Conservation (phyloP, 2,888 invertebrate species). For the Megamerina dolium region DNA sequence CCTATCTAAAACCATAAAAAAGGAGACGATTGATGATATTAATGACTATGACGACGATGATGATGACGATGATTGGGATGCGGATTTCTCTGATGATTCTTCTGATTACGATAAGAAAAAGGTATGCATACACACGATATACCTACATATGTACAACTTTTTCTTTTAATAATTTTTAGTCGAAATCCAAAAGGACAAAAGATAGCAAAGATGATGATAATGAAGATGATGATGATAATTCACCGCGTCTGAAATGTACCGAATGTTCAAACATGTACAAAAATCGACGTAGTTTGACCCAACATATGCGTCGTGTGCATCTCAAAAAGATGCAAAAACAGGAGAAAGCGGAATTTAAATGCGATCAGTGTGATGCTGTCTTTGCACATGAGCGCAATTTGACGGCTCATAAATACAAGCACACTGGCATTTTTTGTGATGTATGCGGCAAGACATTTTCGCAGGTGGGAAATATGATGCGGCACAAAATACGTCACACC, state of each 20-base stretch:
- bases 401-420: constrained; percentile 37
- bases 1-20: no score
- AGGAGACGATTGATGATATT: no score
- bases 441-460: constrained; percentile 41
- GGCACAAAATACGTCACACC: constrained; percentile 40
- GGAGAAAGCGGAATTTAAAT: constrained; percentile 23
- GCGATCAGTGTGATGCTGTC: constrained; percentile 32
- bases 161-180: constrained; percentile 8
- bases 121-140: constrained; percentile 9
- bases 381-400: constrained; percentile 35
- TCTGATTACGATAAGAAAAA: constrained; percentile 4
- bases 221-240: no score
- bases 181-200: constrained; percentile 8
- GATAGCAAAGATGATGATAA: no score
- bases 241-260: no score
- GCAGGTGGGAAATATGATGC: constrained; percentile 40
- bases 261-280: no score
- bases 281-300: constrained; percentile 32
- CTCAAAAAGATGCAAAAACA: constrained; percentile 11
- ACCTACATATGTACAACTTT: background rate
- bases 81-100: constrained; percentile 9
- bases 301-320: constrained; percentile 29
- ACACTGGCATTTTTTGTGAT: constrained; percentile 43
- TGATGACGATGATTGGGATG: constrained; percentile 12
- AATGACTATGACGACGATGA: constrained; percentile 14